phyloP scores from a whole-genome alignment of 1,140 invertebrate species.

The Antheraea pernyi region DNA sequence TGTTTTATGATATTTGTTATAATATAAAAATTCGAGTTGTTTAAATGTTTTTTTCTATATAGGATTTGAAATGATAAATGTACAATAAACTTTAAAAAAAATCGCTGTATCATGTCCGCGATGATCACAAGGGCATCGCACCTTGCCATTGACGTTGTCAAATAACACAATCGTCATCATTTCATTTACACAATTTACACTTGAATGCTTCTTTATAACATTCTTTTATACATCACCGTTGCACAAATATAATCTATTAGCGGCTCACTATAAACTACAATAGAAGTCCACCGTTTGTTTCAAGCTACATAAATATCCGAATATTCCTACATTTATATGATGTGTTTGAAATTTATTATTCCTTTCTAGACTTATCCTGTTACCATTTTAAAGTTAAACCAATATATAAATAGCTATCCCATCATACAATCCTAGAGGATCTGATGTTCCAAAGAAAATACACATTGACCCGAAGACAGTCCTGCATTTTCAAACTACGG shows the following conservation, averaged over 20 bases:
- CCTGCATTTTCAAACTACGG: no score
- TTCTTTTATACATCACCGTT: neutral
- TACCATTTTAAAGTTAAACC: no score
- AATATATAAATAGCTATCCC: no score
- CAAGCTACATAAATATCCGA: neutral
- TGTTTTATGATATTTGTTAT: no score
- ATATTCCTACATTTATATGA: neutral
- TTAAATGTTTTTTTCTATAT: no score
- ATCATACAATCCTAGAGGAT: no score
- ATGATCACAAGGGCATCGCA: neutral
- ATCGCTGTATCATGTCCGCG: neutral
- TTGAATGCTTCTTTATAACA: neutral
- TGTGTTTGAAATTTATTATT: neutral
- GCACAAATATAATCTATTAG: neutral
- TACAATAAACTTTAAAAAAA: neutral
- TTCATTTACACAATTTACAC: slow-evolving; percentile 3
- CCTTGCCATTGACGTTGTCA: neutral
- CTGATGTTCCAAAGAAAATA: no score
- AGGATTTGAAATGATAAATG: neutral
- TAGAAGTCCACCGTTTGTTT: neutral
- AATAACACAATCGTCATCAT: neutral
- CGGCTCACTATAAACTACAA: neutral
- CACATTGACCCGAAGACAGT: no score
- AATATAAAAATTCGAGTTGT: no score
- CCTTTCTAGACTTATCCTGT: no score